Conservation (phyloP, 2,797 vertebrate species). For the Sebastes iracundus region DNA sequence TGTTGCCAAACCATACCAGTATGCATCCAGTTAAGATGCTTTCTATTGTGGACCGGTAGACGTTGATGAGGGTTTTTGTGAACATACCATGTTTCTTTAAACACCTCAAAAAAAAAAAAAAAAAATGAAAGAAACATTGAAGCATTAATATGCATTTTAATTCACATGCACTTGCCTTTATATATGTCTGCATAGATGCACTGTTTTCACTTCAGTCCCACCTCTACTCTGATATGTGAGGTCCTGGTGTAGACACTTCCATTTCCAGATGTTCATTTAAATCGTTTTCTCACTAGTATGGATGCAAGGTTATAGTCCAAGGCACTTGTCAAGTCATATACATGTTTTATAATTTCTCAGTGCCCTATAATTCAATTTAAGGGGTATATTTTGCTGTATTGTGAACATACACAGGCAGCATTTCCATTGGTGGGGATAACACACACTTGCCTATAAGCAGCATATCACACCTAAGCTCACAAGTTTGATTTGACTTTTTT, state of each 20-base stretch:
- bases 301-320: background rate
- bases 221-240: background rate
- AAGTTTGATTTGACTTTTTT: background rate
- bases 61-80: too few species aligned
- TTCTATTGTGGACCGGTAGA: too few species aligned
- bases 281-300: background rate
- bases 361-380: background rate
- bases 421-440: background rate
- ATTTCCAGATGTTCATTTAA: background rate
- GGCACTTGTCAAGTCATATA: background rate
- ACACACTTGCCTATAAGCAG: background rate
- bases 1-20: too few species aligned
- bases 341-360: background rate
- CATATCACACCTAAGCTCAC: background rate
- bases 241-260: background rate
- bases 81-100: too few species aligned
- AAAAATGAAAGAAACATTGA: background rate
- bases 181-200: background rate
- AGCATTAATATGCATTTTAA: fast-evolving
- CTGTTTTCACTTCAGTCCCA: background rate
- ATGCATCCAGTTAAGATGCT: too few species aligned
- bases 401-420: background rate
- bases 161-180: background rate
- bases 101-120: too few species aligned
- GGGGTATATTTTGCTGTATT: background rate